Evolutionary conservation across 1,140 invertebrate genomes (phyloP).

Genomic region (Eubasilissa regina): DNA sequence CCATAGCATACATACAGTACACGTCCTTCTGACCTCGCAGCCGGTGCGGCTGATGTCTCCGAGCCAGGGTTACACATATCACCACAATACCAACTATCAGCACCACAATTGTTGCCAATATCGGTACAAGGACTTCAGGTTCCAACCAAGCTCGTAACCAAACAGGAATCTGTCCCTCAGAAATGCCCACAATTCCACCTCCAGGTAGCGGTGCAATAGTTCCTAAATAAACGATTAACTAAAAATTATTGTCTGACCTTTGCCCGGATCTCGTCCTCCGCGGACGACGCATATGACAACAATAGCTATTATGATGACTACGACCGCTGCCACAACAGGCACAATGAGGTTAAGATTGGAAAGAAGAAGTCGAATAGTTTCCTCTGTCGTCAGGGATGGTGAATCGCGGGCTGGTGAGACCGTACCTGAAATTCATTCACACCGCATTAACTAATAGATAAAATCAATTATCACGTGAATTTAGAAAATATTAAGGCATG

Average conservation of each 20-base stretch:
- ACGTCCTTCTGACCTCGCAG: constrained; percentile 83
- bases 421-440: constrained; percentile 87
- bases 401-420: constrained; percentile 92
- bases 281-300: constrained; percentile 92
- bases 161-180: constrained; percentile 76
- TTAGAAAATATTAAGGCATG: not conserved
- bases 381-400: constrained; percentile 82
- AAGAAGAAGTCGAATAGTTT: constrained; percentile 86
- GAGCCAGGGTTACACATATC: constrained; percentile 87
- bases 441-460: constrained; percentile 49
- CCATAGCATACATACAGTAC: constrained; percentile 76
- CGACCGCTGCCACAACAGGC: constrained; percentile 91
- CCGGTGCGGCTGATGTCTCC: constrained; percentile 84
- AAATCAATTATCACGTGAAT: constrained; percentile 19
- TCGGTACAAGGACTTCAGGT: constrained; percentile 88
- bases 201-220: constrained; percentile 85
- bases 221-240: constrained; percentile 72
- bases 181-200: constrained; percentile 72
- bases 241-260: constrained; percentile 77
- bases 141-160: constrained; percentile 91
- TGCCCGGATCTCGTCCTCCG: constrained; percentile 84
- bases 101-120: constrained; percentile 87
- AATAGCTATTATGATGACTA: constrained; percentile 93
- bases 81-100: constrained; percentile 91
- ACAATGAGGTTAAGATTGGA: constrained; percentile 94